Base-by-base conservation (phyloP, 1,140 invertebrate genomes). In the Drosophila ironensis region DNA sequence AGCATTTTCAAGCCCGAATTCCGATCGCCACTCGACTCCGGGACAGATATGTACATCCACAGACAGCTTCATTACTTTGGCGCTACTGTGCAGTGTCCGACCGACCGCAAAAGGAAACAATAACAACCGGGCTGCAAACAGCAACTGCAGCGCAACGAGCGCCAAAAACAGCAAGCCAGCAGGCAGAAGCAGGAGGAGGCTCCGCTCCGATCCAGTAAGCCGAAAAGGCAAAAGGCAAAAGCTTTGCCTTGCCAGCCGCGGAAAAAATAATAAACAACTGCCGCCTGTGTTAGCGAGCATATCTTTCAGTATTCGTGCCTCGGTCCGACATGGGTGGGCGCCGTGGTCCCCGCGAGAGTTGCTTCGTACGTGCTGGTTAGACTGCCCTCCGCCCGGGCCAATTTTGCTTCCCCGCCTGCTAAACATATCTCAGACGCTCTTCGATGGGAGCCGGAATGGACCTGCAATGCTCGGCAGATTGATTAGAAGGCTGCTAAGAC, bases 21-120 rank as follows among this genome's bases (percentile, higher is more conserved):
- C 54, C 37, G n/a, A 12, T 14, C 30, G 28, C 9, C 8, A n/a
- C 30, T 5, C 11, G 27, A 33, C 19, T 38, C 50, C 25, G 30
- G 35, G 72, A 59, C 66, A 70, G 60, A 77, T 33, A 60, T 47
- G n/a, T n/a, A n/a, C n/a, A 68, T 59, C 48, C 69, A 73, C 60
- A 73, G 81, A 86, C 78, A 86, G 86, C 78, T 86, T 84, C 74
- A 84, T 84, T 84, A 78, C 63, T 59, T 86, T 53, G 82, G 63
- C 40, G 78, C 78, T 84, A 84, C 78, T 84, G 78, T 84, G 78
- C 59, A 19, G 28, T 47, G 67, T 50, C 48, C 38, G 69, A 17
- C 50, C 41, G 52, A 74, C 80, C 80, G 74, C 74, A 78, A 80
- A 53, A 33, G 42, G 33, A 35, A 72, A 72, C 66, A 66, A 66